Base-by-base conservation (phyloP, 1,140 invertebrate species). In the Spodoptera frugiperda region DNA sequence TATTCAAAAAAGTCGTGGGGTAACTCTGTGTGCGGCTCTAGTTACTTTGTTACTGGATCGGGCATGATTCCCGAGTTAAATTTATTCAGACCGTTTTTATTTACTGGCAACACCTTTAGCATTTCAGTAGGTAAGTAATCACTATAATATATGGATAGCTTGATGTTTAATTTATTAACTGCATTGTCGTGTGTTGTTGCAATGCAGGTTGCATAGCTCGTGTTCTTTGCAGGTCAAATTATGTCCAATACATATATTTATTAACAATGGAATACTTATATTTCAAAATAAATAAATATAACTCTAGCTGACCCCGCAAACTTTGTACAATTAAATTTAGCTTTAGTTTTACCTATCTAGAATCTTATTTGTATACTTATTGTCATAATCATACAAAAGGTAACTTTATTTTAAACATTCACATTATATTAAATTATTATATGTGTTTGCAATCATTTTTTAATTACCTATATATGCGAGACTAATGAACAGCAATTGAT, bases 1-100 rank as follows among this genome's bases (percentile, higher is more conserved):
- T 83, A 78, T 78, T 72, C 76, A 84, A 86, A 86, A 89, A 90
- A 88, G 71, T 79, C 48, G 79, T 84, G 79, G 84, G 82, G 83
- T 82, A 61, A 79, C 55, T 77, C 53, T 61, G 25, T 63, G 57
- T 59, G 70, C 51, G 44, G 54, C 2, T 21, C 44, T 19, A 19
- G 17, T 57, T 10, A 55, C 54, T 61, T 61, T 74, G 21, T 74
- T 74, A 21, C 71, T 74, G 33, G 71, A 74, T 61, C 30, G n/a
- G 71, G 25, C 55, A 74, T 17, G 33, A 2, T 53, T 25, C 25
- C 49, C 15, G 25, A 17, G 30, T 71, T 71, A 55, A 70, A 70
- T 70, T 51, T 51, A 68, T 51, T 39, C 53, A 71, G 30, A 55
- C 12, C 11, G 17, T 74, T 59, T 70, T 59, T 61, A 48, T 74